Percentiles rank a stretch among this genome's conserved stretches.
Conservation (phyloP, 2,888 invertebrate genomes). For the Atethmia centrago region DNA sequence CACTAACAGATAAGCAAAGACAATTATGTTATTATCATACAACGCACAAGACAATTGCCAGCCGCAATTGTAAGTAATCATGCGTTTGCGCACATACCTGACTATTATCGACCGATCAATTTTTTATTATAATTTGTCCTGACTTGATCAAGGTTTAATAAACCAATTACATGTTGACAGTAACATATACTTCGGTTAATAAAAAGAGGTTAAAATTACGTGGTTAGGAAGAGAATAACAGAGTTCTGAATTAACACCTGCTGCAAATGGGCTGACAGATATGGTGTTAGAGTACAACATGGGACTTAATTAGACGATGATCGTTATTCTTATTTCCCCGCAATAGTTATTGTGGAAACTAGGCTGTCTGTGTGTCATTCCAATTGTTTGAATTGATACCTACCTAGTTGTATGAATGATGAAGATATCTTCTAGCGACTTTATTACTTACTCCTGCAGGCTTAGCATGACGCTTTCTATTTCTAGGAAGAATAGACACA, state of each 20-base stretch:
- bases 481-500: too few species aligned
- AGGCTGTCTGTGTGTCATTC: neutral
- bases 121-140: slow-evolving; percentile 59
- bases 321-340: neutral
- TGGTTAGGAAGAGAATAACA: slow-evolving; percentile 16
- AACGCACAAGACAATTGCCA: slow-evolving; percentile 45
- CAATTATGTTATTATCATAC: slow-evolving; percentile 41
- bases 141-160: slow-evolving; percentile 62
- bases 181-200: slow-evolving; percentile 39
- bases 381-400: too few species aligned
- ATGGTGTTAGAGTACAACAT: neutral
- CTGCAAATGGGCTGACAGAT: neutral
- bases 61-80: slow-evolving; percentile 46
- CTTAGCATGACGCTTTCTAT: too few species aligned
- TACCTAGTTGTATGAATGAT: too few species aligned
- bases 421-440: too few species aligned
- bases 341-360: neutral
- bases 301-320: neutral
- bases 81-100: slow-evolving; percentile 20
- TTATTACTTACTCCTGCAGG: too few species aligned
- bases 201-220: slow-evolving; percentile 26
- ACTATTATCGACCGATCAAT: slow-evolving; percentile 58
- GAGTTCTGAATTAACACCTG: slow-evolving; percentile 33
- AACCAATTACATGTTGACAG: slow-evolving; percentile 56
- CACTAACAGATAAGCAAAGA: slow-evolving; percentile 39